A percentile compares a stretch with the other conserved stretches of the same genome.
phyloP scores from a whole-genome alignment of 2,113 vertebrate species.

The Drymodes brunneopygia region DNA sequence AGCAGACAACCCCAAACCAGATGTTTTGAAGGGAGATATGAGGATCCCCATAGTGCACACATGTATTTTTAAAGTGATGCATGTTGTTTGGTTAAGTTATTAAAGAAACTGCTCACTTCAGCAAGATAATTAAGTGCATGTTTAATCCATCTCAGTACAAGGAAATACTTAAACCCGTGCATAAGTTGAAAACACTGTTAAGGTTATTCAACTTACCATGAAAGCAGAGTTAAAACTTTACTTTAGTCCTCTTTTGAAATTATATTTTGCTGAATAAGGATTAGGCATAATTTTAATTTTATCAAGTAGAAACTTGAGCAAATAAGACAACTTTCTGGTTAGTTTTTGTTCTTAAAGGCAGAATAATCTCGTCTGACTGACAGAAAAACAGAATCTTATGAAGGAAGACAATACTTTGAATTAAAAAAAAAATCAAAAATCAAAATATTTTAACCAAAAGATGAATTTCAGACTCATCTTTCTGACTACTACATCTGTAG shows the following conservation, averaged over 20 bases:
- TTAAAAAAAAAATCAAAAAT: background rate
- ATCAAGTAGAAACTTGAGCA: background rate
- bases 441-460: background rate
- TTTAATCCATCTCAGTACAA: background rate
- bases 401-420: background rate
- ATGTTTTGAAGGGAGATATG: background rate
- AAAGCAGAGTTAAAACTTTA: background rate
- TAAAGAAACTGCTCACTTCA: background rate
- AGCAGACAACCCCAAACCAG: background rate
- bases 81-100: background rate
- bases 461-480: background rate
- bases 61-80: background rate
- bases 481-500: background rate
- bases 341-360: background rate
- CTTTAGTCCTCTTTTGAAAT: background rate
- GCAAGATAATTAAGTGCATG: background rate
- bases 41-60: background rate
- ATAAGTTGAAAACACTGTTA: background rate
- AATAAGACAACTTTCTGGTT: background rate
- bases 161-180: background rate
- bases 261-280: background rate
- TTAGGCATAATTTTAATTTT: background rate
- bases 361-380: background rate
- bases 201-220: fast-evolving
- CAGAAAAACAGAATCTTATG: background rate